Base-by-base conservation (phyloP, 2,797 vertebrate species). In the Lophotriccus pileatus region DNA sequence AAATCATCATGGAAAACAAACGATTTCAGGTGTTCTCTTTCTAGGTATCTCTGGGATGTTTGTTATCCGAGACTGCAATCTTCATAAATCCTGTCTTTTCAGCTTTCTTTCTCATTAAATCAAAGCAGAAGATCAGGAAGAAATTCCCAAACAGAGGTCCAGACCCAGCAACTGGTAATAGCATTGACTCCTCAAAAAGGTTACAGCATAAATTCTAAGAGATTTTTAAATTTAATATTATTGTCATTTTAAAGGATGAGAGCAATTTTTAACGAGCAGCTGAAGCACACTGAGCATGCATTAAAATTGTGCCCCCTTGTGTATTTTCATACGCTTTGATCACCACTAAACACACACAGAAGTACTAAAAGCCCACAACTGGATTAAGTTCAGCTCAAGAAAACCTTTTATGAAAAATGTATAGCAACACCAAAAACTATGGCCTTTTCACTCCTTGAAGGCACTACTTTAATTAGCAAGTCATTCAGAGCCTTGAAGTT, bases 231-330 rank as follows among this genome's bases (percentile, higher is more conserved):
- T 46, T 30, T 46, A 84, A 32, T 49, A 50, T 18, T 85, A 34
- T 56, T 77, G 79, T 87, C 34, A 49, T 63, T 73, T 84, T 82
- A 91, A 91, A 89, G 66, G 62, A 63, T 84, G 86, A 88, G 58
- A 84, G 23, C 6, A 3, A 19, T 84, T 84, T 87, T 90, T 76
- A 94, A 91, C 53, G 87, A 96, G 74, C 6, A 82, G 83, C n/a
- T 89, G 93, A 82, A 87, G 46, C 60, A 73, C 23, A 78, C 25
- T 47, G 60, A 93, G 46, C 58, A 81, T 10, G 59, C 52, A 95
- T 96, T 95, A 95, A 84, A 94, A 92, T 14, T 82, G 89, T 93
- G 85, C 77, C 85, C 91, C 77, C 95, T 91, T 94, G 96, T 96
- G 94, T 94, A 94, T 94, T 94, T 95, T 93, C 49, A 20, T 50